Conservation (phyloP, 2,113 vertebrate genomes). For the Calyptomena viridis region DNA sequence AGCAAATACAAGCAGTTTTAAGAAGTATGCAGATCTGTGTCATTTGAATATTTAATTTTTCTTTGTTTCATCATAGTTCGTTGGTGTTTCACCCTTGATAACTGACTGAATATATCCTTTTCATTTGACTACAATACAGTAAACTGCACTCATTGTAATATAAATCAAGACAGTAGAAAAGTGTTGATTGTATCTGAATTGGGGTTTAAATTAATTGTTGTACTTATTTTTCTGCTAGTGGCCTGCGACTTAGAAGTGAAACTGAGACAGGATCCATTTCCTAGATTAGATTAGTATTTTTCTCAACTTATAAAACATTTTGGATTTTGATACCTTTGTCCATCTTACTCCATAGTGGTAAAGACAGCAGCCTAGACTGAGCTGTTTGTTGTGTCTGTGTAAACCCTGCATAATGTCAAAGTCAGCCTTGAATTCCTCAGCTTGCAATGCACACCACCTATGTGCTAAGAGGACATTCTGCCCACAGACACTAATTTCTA, state of each 20-base stretch:
- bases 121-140: background rate
- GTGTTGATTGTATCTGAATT: background rate
- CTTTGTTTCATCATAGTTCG: background rate
- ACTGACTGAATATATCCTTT: background rate
- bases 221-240: background rate
- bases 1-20: background rate
- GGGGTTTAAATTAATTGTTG: background rate
- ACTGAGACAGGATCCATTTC: background rate
- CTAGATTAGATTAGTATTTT: background rate
- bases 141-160: background rate
- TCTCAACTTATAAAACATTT: background rate
- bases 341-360: background rate
- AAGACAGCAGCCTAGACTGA: background rate
- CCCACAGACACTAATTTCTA: background rate
- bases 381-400: background rate
- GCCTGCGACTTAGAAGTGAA: background rate
- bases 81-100: background rate
- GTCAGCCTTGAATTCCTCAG: background rate
- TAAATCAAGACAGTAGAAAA: background rate
- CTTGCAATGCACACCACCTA: background rate
- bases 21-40: background rate
- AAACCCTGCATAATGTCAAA: background rate
- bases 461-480: background rate
- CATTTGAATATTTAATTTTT: background rate
- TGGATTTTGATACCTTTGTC: background rate